Base-by-base conservation (phyloP, 2,888 invertebrate genomes). In the Crioceris asparagi region DNA sequence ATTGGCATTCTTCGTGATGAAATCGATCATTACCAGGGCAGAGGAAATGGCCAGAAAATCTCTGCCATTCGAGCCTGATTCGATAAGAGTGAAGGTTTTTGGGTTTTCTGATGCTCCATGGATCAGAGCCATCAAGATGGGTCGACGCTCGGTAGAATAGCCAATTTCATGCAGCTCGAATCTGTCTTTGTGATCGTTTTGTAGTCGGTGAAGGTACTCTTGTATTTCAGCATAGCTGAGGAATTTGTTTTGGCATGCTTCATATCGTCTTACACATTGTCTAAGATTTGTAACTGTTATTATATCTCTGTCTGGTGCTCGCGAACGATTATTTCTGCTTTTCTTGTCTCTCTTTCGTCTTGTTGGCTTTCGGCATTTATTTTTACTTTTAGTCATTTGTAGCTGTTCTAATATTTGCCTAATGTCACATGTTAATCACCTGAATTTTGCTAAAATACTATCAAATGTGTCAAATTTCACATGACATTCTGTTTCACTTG, bases 201-300 rank as follows among this genome's bases (percentile, higher is more conserved):
- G 33, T 19, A 49, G 38, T 33, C 44, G 49, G 2, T 26, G 17
- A 15, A 53, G 40, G 39, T 44, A 54, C 2, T 43, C 40, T 17
- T 39, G 23, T n/a, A 55, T 53, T 38, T 51, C 42, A 6, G 46
- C 37, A 32, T 50, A 52, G 32, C 25, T 46, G 5, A 55, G 31
- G 34, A 52, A 53, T 37, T 49, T 44, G 21, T 54, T 45, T 33
- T 53, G 50, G 39, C 45, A 52, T 29, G 39, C 33, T 36, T 52
- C 48, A 33, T 47, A n/a, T n/a, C n/a, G n/a, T n/a, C n/a, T n/a
- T 6, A 39, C 30, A 1, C 39, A 32, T 7, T 29, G 27, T 14
- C 36, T 35, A 25, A 15, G 8, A 30, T 35, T 36, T 3, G 29
- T 29, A 6, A 43, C 38, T 11, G 21, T 3, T n/a, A 23, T 5